Percentiles rank a stretch among this genome's conserved stretches.
Evolutionary conservation across 2,797 vertebrate species (phyloP).

Genomic region (Poeciliopsis infans): DNA sequence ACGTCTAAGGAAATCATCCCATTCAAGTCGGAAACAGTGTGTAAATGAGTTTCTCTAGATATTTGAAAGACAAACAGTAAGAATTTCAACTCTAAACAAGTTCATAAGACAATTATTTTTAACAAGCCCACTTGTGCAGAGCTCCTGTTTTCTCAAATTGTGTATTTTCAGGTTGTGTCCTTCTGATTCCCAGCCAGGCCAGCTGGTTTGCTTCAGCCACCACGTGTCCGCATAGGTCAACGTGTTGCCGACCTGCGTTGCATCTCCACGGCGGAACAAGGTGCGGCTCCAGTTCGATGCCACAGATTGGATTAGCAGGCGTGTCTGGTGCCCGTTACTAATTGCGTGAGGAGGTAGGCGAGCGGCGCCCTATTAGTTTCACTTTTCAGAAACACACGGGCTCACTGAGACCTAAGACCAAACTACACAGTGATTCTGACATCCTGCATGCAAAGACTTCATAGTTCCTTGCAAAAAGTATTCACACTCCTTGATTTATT

Average conservation of each 20-base stretch:
- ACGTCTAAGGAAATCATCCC: background rate
- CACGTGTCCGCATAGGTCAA: constrained; percentile 13
- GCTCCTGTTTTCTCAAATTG: constrained; percentile 7
- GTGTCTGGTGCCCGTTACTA: constrained; percentile 32
- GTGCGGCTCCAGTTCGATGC: constrained; percentile 12
- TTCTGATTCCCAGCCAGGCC: constrained; percentile 43
- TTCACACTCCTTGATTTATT: background rate
- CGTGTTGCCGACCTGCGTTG: constrained; percentile 17
- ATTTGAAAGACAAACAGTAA: background rate
- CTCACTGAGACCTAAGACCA: background rate
- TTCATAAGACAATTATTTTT: background rate
- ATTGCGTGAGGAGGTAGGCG: constrained; percentile 30
- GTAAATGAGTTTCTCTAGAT: background rate
- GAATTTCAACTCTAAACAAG: too few relatives aligned
- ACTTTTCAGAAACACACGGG: constrained; percentile 33
- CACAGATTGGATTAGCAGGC: constrained; percentile 46
- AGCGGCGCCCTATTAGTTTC: constrained; percentile 37
- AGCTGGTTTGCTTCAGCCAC: constrained; percentile 38
- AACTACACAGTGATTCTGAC: background rate
- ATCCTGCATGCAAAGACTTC: background rate
- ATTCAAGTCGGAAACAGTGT: background rate
- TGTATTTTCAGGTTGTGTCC: background rate
- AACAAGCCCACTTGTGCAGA: background rate
- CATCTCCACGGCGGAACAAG: constrained; percentile 25
- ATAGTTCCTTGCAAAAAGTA: background rate